Conservation (phyloP, 2,888 invertebrate species). For the Phortica magna region DNA sequence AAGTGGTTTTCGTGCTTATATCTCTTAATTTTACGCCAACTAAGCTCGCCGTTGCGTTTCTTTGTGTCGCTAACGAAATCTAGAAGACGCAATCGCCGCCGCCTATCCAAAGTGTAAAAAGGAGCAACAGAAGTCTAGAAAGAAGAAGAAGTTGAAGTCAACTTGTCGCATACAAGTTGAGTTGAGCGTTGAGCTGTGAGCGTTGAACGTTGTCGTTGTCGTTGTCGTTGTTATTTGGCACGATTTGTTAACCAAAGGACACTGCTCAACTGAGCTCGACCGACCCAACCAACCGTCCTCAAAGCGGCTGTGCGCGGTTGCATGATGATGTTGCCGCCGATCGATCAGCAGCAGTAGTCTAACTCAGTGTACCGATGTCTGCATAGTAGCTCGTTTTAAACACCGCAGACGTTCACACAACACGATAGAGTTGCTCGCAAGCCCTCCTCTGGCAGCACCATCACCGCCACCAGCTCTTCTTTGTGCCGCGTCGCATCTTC, state of each 20-base stretch:
- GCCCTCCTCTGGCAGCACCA: neutral
- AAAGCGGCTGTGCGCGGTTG: conserved; percentile 68
- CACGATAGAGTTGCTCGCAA: conserved; percentile 5
- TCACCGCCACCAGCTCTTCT: too few relatives aligned
- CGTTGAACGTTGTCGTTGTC: conserved; percentile 46
- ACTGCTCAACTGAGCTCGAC: conserved; percentile 7
- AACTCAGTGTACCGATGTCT: neutral
- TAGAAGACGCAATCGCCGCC: conserved; percentile 72
- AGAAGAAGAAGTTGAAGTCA: conserved; percentile 17
- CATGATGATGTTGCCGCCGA: conserved; percentile 68
- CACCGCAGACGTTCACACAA: conserved; percentile 28
- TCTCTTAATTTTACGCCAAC: conserved; percentile 74
- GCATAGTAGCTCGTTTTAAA: conserved; percentile 13
- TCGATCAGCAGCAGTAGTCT: conserved; percentile 62
- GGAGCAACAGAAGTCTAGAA: neutral
- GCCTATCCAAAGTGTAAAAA: neutral
- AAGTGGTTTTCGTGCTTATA: conserved; percentile 78
- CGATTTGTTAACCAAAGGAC: conserved; percentile 71
- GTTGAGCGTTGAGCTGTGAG: conserved; percentile 1
- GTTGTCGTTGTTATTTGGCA: conserved; percentile 68
- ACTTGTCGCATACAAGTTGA: conserved; percentile 29
- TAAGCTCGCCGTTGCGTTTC: conserved; percentile 44
- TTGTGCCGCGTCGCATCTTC: neutral
- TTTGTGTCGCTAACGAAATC: conserved; percentile 46
- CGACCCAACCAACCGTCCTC: neutral